Base-by-base conservation (phyloP, 2,797 vertebrate species). In the Eidolon dupreanum region DNA sequence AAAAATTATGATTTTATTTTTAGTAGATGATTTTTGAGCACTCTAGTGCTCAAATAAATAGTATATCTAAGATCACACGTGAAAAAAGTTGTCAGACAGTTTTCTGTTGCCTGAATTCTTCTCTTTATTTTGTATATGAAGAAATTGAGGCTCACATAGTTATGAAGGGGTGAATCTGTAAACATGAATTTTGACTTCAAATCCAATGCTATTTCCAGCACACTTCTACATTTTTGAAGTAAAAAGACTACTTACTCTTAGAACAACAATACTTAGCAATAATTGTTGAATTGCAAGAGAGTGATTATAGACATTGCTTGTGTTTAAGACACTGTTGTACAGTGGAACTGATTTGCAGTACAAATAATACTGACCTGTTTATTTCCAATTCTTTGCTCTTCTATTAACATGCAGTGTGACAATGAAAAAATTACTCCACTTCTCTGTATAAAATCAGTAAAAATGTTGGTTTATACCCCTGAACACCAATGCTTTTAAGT, bases 41-140 rank as follows among this genome's bases (percentile, higher is more conserved):
- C 13, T 46, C 1, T 24, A 57, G 15, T n/a, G 28, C 2, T 81
- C 36, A 88, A 66, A 55, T 70, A 70, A 63, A 8, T 71, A 83
- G 7, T 8, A 49, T 0, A 79, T 70, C 3, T 90, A 59, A 93
- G n/a, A 71, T 11, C 6, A 28, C 2, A 81, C 59, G 20, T 61
- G 24, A 38, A 28, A 53, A 77, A 53, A 17, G 5, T 53, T 88
- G 89, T 90, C 10, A 82, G 71, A 38, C 22, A 65, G 0, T 53
- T 95, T 95, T n/a, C 3, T 51, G 79, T 81, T 86, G 8, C 31
- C 51, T 71, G n/a, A 93, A 81, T 93, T 94, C 17, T 68, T 74
- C 13, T 17, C 36, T 92, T 90, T 78, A 36, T 83, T 63, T 88
- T 74, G 38, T n/a, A 83, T 11, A 17, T 55, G 46, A 55, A 82